Evolutionary conservation across 1,140 invertebrate species (phyloP).

Genomic region (Lamellibrachia luymesi): DNA sequence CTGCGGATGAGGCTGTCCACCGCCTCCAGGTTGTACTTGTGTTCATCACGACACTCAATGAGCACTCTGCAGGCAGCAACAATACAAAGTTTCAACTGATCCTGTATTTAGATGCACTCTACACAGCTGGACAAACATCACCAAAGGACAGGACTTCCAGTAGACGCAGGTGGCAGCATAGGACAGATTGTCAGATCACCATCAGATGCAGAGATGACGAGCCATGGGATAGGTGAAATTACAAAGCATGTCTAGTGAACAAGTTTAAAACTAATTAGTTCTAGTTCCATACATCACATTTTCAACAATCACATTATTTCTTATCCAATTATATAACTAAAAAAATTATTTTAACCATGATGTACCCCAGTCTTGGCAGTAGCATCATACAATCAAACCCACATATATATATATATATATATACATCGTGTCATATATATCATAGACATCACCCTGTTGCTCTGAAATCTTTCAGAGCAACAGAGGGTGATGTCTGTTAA

Average conservation of each 20-base stretch:
- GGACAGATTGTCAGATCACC: too few relatives aligned
- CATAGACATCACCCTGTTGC: too few relatives aligned
- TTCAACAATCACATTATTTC: neutral
- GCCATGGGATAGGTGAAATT: too few relatives aligned
- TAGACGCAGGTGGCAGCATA: neutral
- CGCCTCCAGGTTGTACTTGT: constrained; percentile 86
- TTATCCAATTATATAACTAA: neutral
- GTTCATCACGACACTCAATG: constrained; percentile 81
- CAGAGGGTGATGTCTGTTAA: too few relatives aligned
- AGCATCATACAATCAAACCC: neutral
- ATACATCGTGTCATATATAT: too few relatives aligned
- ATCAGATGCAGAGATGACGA: too few relatives aligned
- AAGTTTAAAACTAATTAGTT: neutral
- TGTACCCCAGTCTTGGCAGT: neutral
- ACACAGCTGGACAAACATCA: neutral
- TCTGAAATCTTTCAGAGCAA: too few relatives aligned
- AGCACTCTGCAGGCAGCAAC: constrained; percentile 55
- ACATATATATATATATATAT: neutral
- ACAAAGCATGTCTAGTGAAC: neutral
- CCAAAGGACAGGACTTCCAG: neutral
- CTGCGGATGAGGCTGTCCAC: constrained; percentile 82
- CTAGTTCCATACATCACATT: neutral
- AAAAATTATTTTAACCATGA: neutral
- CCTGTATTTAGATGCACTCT: too few relatives aligned
- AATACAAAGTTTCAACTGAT: too few relatives aligned